Conservation (phyloP, 2,797 vertebrate genomes). For the Schizothorax lantsangensis region DNA sequence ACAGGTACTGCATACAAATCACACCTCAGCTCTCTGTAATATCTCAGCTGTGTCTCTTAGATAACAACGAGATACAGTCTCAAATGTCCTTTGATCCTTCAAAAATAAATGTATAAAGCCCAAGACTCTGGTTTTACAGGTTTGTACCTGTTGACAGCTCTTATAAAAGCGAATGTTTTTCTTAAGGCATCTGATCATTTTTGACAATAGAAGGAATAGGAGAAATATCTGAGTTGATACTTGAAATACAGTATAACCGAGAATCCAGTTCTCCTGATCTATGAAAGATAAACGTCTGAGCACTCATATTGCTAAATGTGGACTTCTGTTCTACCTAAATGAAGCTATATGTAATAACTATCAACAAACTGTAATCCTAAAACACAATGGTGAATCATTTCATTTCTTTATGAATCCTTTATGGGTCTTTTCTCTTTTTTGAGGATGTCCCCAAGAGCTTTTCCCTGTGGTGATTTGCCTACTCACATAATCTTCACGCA, state of each 20-base stretch:
- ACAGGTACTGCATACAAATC: conserved; percentile 64
- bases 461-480: conserved; percentile 24
- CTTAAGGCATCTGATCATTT: no score
- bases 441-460: conserved; percentile 21
- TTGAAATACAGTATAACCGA: not conserved
- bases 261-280: not conserved
- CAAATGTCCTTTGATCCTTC: no score
- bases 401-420: not conserved
- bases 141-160: no score
- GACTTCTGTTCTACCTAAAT: not conserved
- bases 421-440: conserved; percentile 1
- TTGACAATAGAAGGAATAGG: no score
- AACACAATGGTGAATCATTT: conserved; percentile 15
- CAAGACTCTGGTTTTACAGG: no score
- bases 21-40: not conserved
- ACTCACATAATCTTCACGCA: conserved; percentile 30
- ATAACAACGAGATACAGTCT: not conserved
- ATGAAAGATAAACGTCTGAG: not conserved
- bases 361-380: not conserved
- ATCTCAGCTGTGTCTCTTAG: no score
- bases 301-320: not conserved
- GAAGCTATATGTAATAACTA: not conserved
- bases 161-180: no score
- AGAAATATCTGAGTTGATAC: not conserved
- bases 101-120: no score